Evolutionary conservation across 1,140 invertebrate genomes (phyloP), one percentile per base, ranked within the genome.

Genomic region (Galleria mellonella): DNA sequence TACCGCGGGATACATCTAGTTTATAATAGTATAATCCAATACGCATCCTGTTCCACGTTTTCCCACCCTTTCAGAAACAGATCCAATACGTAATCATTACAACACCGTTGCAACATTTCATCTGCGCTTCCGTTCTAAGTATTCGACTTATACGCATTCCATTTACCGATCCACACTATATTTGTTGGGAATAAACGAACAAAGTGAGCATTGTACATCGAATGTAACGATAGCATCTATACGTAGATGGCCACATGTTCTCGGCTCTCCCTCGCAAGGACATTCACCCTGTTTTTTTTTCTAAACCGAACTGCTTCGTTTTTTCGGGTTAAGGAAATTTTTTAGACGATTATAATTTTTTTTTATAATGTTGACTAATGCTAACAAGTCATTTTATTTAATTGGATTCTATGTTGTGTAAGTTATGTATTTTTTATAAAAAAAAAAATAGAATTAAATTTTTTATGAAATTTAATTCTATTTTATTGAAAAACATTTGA

Each of bases 281-380:
- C 78, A 54, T 78, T 78, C 53, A 83, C 75, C 77, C 73, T 44
- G 28, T 41, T 55, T 62, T 72, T 79, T 69, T 70, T 62, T 32
- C 53, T 62, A 70, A 72, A 62, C 43, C 48, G 56, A 72, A 62
- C 54, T 52, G 17, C 62, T 63, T 75, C 67, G 66, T 76, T 75
- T 51, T 47, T 74, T 61, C 56, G 47, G 37, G 45, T 72, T 73
- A 3, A 23, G 6, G 17, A 23, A 23, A 6, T 23, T 23, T n/a
- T 72, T 75, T 73, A 67, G 65, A 57, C 61, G 57, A 59, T 60
- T 70, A 72, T 73, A 75, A 76, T 77, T 73, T 37, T 15, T 37
- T 9, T 37, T 37, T 37, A 15, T 37, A 6, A 66, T 67, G 65
- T 67, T 72, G 42, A 48, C 43, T 64, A 51, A 55, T 63, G 50